Base-by-base conservation (phyloP, 37 sponge, comb jelly and placozoan species). In the Ephydatia muelleri region DNA sequence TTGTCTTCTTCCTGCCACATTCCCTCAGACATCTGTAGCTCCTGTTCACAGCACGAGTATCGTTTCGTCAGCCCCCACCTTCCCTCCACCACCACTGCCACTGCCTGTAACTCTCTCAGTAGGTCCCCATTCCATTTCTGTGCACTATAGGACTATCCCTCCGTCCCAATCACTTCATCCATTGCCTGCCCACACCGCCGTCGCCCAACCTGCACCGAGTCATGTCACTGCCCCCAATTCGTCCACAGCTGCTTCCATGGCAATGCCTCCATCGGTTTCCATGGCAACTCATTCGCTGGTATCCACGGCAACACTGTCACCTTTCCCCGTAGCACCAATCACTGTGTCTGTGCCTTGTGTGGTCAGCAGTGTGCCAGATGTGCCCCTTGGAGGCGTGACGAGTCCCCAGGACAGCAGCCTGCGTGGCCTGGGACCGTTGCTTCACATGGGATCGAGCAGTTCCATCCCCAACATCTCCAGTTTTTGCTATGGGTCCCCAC, bases 401-500 rank as follows among this genome's bases (percentile, higher is more conserved):
- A 57, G 57, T 57, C 57, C 57, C 57, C 57, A 57, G 57, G 57
- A 57, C 57, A 57, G 19, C 19, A 57, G 19, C 57, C 57, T 57
- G 57, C 12, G 16, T 11, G 16, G 57, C 57, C 57, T 19, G 57
- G 57, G 57, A 57, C 16, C 16, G 57, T 14, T 57, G 1, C 57
- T 1, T 57, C 57, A 57, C 57, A 57, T 57, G 57, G 57, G 57
- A 57, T 57, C 57, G 16, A 57, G 57, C 57, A 57, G 57, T 21
- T 78, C 48, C 49, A 48, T 27, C 33, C 79, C 85, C 4, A 23
- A 38, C 40, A 35, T 13, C 23, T 70, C 35, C n/a, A 67, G 49
- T 40, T 36, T 72, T 27, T 30, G n/a, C 66, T 37, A 67, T 32
- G 64, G 21, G 12, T 86, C 91, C 30, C 86, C 91, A 0, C 12